Percentiles rank a stretch among this genome's conserved stretches.
These are phyloP conservation scores for Anolis carolinensis DNA, from an alignment of 2,113 vertebrate species.

Conservation along the genomic window DNA sequence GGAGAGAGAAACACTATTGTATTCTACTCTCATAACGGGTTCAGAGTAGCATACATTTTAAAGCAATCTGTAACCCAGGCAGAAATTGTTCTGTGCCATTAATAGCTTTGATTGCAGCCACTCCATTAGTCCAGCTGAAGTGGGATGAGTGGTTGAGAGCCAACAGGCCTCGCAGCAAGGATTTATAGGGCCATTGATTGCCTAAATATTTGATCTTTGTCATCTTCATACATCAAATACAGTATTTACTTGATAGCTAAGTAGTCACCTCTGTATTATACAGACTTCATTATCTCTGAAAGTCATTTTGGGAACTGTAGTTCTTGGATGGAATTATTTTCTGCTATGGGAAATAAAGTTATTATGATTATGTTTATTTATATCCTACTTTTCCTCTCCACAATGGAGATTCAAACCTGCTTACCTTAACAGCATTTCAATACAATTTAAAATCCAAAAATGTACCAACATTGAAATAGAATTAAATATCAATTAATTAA, in stretches of 20 bases:
- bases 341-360: conserved; percentile 14
- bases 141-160: conserved; percentile 51
- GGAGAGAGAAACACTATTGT: neutral
- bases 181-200: conserved; percentile 56
- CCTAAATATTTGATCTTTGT: conserved; percentile 59
- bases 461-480: no score
- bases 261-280: conserved; percentile 41
- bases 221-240: conserved; percentile 52
- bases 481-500: no score
- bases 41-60: conserved; percentile 27
- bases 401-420: no score
- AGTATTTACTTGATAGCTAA: conserved; percentile 62
- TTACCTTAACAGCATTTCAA: no score
- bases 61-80: conserved; percentile 36
- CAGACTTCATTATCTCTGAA: conserved; percentile 39
- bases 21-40: conserved; percentile 43
- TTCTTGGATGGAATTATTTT: conserved; percentile 47
- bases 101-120: conserved; percentile 48
- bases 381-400: no score
- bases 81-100: conserved; percentile 34
- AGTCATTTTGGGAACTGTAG: conserved; percentile 41
- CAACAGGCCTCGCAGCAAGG: conserved; percentile 34
- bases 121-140: conserved; percentile 39
- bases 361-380: no score
- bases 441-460: no score